Evolutionary conservation across 1,140 invertebrate genomes (phyloP).

Genomic region (Ostrea edulis): DNA sequence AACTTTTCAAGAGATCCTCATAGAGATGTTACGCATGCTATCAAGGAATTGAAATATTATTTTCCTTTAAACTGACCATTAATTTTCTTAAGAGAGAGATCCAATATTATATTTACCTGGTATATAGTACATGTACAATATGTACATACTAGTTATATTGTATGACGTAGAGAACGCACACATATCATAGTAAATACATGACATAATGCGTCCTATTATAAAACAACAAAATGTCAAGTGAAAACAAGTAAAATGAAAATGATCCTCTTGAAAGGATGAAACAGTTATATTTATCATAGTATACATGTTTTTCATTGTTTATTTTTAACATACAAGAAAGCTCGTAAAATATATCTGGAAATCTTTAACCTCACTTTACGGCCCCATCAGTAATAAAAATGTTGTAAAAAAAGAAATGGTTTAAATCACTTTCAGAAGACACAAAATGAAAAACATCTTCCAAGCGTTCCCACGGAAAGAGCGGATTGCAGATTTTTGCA

Average conservation of each 20-base stretch:
- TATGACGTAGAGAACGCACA: too few species aligned
- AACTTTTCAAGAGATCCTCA: too few species aligned
- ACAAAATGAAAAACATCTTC: background rate
- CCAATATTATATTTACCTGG: too few species aligned
- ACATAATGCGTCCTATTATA: too few species aligned
- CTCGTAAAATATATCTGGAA: constrained; percentile 28
- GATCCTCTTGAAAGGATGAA: background rate
- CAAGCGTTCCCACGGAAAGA: constrained; percentile 11
- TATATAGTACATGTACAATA: too few species aligned
- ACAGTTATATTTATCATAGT: background rate
- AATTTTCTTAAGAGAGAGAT: too few species aligned
- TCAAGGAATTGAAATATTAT: too few species aligned
- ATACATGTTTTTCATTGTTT: background rate
- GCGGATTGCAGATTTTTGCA: background rate
- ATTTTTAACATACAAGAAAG: background rate
- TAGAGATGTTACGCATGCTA: too few species aligned
- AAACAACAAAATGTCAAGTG: background rate
- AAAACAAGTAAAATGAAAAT: background rate
- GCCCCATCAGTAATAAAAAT: constrained; percentile 25
- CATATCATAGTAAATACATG: too few species aligned
- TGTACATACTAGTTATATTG: too few species aligned
- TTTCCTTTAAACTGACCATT: too few species aligned
- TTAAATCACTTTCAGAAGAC: constrained; percentile 28
- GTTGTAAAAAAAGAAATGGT: constrained; percentile 22
- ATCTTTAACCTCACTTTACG: constrained; percentile 14